Percentiles rank a stretch among this genome's conserved stretches.
These are phyloP conservation scores for Athalia rosae DNA, from an alignment of 2,888 invertebrate species.

Conservation along the genomic window DNA sequence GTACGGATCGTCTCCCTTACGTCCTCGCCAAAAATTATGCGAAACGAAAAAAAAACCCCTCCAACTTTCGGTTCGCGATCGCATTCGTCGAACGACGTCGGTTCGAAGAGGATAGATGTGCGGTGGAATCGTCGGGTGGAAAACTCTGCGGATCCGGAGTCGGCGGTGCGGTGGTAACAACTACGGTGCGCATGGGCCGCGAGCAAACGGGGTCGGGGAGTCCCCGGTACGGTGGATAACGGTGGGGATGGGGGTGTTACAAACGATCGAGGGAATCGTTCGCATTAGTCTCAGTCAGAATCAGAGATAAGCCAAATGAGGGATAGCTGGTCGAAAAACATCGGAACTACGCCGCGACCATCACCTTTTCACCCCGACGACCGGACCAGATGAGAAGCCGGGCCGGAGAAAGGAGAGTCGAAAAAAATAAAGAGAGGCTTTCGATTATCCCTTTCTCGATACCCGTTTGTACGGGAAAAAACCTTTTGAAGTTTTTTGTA, in stretches of 20 bases:
- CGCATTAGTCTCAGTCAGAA: conserved; percentile 69
- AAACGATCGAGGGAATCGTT: conserved; percentile 67
- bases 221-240: conserved; percentile 45
- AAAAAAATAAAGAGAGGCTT: neutral
- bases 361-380: neutral
- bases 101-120: conserved; percentile 23
- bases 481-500: neutral
- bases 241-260: conserved; percentile 61
- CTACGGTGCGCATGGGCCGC: neutral
- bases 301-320: conserved; percentile 69
- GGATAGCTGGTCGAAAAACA: conserved; percentile 61
- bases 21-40: too few relatives aligned
- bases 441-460: conserved; percentile 25
- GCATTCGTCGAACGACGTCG: conserved; percentile 13
- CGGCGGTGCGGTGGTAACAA: conserved; percentile 19
- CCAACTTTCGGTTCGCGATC: too few relatives aligned
- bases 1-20: too few relatives aligned
- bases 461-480: neutral
- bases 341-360: conserved; percentile 50
- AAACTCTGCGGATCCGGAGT: neutral
- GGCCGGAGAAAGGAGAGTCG: neutral
- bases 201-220: conserved; percentile 11
- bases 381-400: neutral
- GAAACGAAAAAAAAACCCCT: too few relatives aligned
- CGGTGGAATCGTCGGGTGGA: conserved; percentile 28